A percentile compares a stretch with the other conserved stretches of the same genome.
Conservation (phyloP, 2,888 invertebrate genomes). For the Ormyrus nitidulus region DNA sequence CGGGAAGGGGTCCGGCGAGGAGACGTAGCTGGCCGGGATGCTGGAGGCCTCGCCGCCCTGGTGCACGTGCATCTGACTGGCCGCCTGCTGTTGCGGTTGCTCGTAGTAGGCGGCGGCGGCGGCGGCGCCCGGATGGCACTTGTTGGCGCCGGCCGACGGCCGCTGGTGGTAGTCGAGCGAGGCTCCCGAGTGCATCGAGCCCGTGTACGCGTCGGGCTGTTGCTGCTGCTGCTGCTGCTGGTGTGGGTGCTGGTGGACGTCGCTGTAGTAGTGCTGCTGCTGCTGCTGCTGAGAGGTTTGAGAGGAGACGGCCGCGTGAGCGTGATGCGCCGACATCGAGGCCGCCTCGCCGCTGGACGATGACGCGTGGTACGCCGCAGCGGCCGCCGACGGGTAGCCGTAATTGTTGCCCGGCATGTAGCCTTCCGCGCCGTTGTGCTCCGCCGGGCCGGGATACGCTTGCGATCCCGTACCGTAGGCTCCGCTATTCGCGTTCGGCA, state of each 20-base stretch:
- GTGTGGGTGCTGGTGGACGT: conserved; percentile 71
- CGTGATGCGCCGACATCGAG: conserved; percentile 72
- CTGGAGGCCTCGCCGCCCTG: conserved; percentile 77
- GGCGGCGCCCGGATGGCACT: conserved; percentile 67
- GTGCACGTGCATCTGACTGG: conserved; percentile 70
- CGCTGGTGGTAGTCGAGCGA: conserved; percentile 57
- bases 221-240: conserved; percentile 74
- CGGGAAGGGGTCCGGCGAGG: conserved; percentile 76
- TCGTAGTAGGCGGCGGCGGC: conserved; percentile 65
- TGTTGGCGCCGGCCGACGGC: conserved; percentile 60
- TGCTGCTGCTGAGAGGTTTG: conserved; percentile 66
- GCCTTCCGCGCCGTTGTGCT: conserved; percentile 63
- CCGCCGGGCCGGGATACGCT: conserved; percentile 54
- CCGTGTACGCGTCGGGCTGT: conserved; percentile 70
- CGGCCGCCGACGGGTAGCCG: conserved; percentile 62
- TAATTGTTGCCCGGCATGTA: conserved; percentile 68
- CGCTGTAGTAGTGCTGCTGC: conserved; percentile 76
- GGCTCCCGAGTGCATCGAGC: conserved; percentile 70
- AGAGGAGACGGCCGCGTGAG: conserved; percentile 74
- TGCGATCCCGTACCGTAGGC: conserved; percentile 58
- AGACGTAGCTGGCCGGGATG: conserved; percentile 75
- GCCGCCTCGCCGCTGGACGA: conserved; percentile 3
- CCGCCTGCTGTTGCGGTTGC: conserved; percentile 31
- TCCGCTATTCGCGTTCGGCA: conserved; percentile 64
- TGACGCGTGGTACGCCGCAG: conserved; percentile 50